Evolutionary conservation across 2,888 invertebrate genomes (phyloP), one percentile per base, ranked within the genome.

Genomic region (Monochamus alternatus): DNA sequence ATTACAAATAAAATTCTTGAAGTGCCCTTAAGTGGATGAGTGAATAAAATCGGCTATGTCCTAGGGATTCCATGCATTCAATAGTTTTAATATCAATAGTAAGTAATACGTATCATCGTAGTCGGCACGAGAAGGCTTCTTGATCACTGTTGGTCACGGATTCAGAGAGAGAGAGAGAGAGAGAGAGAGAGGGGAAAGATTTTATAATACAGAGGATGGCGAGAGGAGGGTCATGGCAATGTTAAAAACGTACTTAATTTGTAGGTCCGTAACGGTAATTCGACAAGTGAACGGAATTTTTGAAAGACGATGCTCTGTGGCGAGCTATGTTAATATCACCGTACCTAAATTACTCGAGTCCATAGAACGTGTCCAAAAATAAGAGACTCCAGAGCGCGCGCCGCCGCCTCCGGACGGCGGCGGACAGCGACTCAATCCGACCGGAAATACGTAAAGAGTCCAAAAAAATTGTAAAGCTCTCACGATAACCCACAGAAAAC

Each of bases 291-390:
- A 85, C 84, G 84, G 83, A 85, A 82, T 85, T 83, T 84, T 82
- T 85, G 86, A 86, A 86, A 86, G 86, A 87, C 86, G 84, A 81
- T 82, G 83, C 81, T 86, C 85, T 83, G 84, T 78, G 82, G 85
- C 85, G 86, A 87, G 87, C 86, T 86, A 85, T 85, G 82, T 81
- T 74, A 86, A 85, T 86, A 87, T 86, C 86, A 87, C 87, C 84
- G 84, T 84, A 83, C 81, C 82, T 80, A 84, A 81, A 81, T 84
- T 80, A 78, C 78, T 75, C 78, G 79, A 81, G 66, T 79, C 80
- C 76, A 77, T 75, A 81, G 84, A 83, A 82, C 82, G 84, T 85
- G 85, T 86, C 86, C 84, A 85, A 85, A 84, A 85, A 85, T 87
- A 87, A 84, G 86, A 86, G 82, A 84, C 82, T 83, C 86, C 86